Percentiles rank a stretch among this genome's conserved stretches.
phyloP scores from a whole-genome alignment of 2,797 vertebrate species.

The Protonibea diacanthus region DNA sequence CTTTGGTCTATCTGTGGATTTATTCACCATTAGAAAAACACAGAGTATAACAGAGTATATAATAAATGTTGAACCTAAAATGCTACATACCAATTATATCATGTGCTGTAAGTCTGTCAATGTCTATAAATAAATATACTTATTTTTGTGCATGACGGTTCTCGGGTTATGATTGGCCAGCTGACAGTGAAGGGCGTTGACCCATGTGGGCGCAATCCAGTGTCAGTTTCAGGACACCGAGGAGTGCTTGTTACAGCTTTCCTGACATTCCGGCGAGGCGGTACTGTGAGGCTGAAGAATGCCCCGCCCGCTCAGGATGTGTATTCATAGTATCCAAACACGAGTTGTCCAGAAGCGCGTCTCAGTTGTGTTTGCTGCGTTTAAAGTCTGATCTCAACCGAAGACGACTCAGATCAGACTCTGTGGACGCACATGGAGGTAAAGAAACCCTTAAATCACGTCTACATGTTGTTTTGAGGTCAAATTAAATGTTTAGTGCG shows the following conservation, averaged over 20 bases:
- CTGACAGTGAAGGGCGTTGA: neutral
- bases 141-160: conserved; percentile 20
- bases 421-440: conserved; percentile 29
- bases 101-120: neutral
- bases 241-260: accelerated
- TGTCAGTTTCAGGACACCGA: conserved; percentile 22
- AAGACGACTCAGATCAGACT: neutral
- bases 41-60: neutral
- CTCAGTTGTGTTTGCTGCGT: neutral
- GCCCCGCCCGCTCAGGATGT: conserved; percentile 37
- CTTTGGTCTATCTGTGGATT: neutral
- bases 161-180: conserved; percentile 54
- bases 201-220: conserved; percentile 23
- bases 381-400: neutral
- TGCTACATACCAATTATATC: conserved; percentile 6
- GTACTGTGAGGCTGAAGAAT: accelerated
- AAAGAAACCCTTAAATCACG: neutral
- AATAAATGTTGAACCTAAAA: neutral
- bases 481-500: neutral
- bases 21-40: neutral
- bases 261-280: neutral
- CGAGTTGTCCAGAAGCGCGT: neutral
- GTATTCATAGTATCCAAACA: neutral
- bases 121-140: conserved; percentile 71
- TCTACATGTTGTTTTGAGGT: neutral